Conservation (phyloP, 1,140 invertebrate species). For the Samia ricini region DNA sequence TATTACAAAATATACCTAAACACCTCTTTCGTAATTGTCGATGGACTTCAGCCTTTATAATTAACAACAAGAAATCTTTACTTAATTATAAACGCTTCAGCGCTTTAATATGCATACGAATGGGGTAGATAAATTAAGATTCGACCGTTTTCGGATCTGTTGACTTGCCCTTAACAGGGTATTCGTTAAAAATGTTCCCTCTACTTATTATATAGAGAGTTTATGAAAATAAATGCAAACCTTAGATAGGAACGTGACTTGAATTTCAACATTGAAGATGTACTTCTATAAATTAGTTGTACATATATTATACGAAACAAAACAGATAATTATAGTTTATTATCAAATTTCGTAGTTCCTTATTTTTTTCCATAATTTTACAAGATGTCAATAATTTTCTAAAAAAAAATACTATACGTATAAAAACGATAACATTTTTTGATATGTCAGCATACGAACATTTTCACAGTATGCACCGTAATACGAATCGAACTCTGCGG, state of each 20-base stretch:
- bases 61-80: constrained; percentile 23
- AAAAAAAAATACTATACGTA: too few species aligned
- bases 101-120: constrained; percentile 25
- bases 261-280: too few species aligned
- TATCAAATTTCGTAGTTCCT: neutral
- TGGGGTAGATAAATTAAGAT: constrained; percentile 15
- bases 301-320: neutral
- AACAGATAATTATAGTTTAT: neutral
- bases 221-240: neutral
- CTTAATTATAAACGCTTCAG: constrained; percentile 27
- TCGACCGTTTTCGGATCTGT: constrained; percentile 20
- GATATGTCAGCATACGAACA: too few species aligned
- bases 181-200: neutral
- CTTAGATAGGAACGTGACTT: too few species aligned
- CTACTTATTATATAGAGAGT: neutral
- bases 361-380: too few species aligned
- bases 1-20: too few species aligned
- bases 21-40: neutral
- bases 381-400: too few species aligned
- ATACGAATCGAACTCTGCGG: too few species aligned
- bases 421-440: too few species aligned
- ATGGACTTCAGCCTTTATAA: neutral
- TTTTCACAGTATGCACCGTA: too few species aligned
- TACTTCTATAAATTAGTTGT: too few species aligned
- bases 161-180: constrained; percentile 4